Conservation (phyloP, 1,140 invertebrate genomes). For the Batillaria attramentaria region DNA sequence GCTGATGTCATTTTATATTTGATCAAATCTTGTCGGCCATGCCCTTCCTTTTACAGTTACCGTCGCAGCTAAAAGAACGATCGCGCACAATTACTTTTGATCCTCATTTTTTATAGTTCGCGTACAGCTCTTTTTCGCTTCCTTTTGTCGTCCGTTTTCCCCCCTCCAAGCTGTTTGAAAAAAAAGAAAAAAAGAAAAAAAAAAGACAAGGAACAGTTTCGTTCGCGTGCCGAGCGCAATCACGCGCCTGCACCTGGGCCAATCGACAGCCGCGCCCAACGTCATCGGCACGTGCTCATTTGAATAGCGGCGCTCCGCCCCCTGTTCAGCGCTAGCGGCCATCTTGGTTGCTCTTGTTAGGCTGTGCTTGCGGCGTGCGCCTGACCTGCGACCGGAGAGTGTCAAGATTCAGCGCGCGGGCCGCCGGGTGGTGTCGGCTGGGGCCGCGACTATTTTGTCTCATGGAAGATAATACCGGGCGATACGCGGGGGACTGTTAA, state of each 20-base stretch:
- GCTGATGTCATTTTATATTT: too few species aligned
- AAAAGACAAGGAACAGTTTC: background rate
- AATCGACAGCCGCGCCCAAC: conserved; percentile 5
- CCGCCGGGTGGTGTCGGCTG: background rate
- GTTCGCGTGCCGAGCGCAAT: conserved; percentile 8
- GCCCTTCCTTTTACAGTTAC: too few species aligned
- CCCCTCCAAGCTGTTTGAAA: too few species aligned
- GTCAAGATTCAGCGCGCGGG: background rate
- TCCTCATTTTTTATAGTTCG: background rate
- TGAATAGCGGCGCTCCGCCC: conserved; percentile 12
- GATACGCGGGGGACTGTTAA: background rate
- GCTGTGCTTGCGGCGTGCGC: background rate
- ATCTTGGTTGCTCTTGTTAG: conserved; percentile 5
- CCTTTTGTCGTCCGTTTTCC: background rate
- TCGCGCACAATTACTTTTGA: background rate
- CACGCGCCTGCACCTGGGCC: conserved; percentile 16
- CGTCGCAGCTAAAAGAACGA: too few species aligned
- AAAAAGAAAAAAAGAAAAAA: background rate
- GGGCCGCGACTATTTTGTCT: conserved; percentile 11
- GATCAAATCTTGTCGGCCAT: too few species aligned
- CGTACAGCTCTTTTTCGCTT: background rate
- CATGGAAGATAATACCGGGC: conserved; percentile 5
- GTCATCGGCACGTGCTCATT: conserved; percentile 12
- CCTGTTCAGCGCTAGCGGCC: conserved; percentile 2
- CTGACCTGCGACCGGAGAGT: conserved; percentile 14